Evolutionary conservation across 2,113 vertebrate genomes (phyloP).

Genomic region (Sus scrofa): T2T-Sscrofa CM000813.6:21656001-21656500

Average conservation of each 20-base stretch:
- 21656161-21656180: background rate
- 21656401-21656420: background rate
- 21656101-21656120: background rate
- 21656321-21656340: background rate
- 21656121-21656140: background rate
- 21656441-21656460: background rate
- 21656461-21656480: constrained; percentile 44
- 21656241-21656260: background rate
- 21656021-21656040: background rate
- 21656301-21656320: background rate
- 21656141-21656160: background rate
- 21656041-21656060: background rate
- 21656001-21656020: background rate
- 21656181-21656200: background rate
- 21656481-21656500: constrained; percentile 31
- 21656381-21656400: background rate
- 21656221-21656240: background rate
- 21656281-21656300: background rate
- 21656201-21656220: background rate
- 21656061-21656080: background rate
- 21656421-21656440: constrained; percentile 19
- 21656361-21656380: background rate
- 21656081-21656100: background rate
- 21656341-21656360: background rate
- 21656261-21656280: background rate